A percentile compares a stretch with the other conserved stretches of the same genome.
Evolutionary conservation across 2,113 vertebrate species (phyloP).

Genomic region (Melanerpes formicivorus): DNA sequence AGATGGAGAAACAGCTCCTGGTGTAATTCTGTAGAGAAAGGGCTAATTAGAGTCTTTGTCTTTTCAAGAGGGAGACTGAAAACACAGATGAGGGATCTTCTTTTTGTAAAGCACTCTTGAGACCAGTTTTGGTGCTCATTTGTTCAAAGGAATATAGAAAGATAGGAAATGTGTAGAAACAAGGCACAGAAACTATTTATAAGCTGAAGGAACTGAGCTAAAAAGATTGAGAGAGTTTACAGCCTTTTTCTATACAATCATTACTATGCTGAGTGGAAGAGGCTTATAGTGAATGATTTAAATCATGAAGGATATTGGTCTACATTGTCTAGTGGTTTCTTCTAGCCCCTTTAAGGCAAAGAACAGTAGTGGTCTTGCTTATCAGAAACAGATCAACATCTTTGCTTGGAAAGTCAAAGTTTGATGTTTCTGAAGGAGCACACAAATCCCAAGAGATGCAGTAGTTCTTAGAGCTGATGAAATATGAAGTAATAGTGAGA

Average conservation of each 20-base stretch:
- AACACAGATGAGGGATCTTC: neutral
- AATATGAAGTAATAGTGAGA: neutral
- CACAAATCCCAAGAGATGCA: neutral
- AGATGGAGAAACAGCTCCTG: neutral
- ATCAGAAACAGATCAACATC: neutral
- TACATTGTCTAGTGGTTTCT: neutral
- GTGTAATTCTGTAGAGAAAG: neutral
- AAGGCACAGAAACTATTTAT: neutral
- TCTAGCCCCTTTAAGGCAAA: neutral
- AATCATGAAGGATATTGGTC: neutral
- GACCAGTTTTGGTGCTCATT: neutral
- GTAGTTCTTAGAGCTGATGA: neutral
- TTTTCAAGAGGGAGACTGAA: neutral
- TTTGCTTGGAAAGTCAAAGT: neutral
- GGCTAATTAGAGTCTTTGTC: neutral
- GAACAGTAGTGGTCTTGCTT: neutral
- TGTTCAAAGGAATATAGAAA: neutral
- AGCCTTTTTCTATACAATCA: neutral
- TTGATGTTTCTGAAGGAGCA: neutral
- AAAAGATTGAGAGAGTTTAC: neutral
- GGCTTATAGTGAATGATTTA: neutral
- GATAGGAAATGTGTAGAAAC: neutral
- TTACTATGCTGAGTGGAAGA: neutral
- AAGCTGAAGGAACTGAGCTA: conserved; percentile 5
- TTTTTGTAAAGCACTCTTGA: neutral